Percentiles rank a stretch among this genome's conserved stretches.
These are phyloP conservation scores for Esperia sulphurella DNA, from an alignment of 2,888 invertebrate species.

Conservation along the genomic window DNA sequence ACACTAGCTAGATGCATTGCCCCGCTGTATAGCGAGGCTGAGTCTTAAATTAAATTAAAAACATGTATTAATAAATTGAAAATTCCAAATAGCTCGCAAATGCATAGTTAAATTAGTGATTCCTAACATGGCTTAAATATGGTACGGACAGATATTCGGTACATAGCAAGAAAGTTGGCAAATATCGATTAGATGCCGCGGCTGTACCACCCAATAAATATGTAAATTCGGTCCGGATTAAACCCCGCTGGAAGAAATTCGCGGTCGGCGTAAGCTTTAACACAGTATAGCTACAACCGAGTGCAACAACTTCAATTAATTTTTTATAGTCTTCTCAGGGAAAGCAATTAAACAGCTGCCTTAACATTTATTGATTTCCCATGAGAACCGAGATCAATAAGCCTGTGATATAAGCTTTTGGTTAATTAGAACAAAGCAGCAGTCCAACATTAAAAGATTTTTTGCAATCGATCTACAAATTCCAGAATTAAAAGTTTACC, in stretches of 20 bases:
- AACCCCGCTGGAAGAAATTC: conserved; percentile 27
- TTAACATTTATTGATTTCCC: no score
- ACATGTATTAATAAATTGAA: no score
- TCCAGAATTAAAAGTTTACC: no score
- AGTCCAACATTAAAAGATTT: no score
- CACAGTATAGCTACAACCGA: background rate
- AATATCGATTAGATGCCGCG: conserved; percentile 57
- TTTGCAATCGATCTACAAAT: no score
- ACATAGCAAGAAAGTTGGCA: conserved; percentile 27
- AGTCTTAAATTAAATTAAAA: no score
- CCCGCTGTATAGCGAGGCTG: no score
- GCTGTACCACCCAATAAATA: conserved; percentile 65
- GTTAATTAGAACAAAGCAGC: no score
- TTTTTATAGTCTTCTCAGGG: background rate
- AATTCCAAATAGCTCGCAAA: background rate
- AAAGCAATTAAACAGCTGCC: background rate
- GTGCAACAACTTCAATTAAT: background rate
- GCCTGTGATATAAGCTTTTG: no score
- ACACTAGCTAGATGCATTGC: no score
- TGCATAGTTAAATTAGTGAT: background rate
- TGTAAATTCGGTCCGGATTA: conserved; percentile 43
- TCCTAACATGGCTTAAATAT: background rate
- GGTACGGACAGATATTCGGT: conserved; percentile 11
- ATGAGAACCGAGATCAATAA: no score
- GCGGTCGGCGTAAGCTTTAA: conserved; percentile 17